These are phyloP conservation scores for Leptocoma aspasia DNA, from an alignment of 2,113 vertebrate genomes.

Conservation along the genomic window DNA sequence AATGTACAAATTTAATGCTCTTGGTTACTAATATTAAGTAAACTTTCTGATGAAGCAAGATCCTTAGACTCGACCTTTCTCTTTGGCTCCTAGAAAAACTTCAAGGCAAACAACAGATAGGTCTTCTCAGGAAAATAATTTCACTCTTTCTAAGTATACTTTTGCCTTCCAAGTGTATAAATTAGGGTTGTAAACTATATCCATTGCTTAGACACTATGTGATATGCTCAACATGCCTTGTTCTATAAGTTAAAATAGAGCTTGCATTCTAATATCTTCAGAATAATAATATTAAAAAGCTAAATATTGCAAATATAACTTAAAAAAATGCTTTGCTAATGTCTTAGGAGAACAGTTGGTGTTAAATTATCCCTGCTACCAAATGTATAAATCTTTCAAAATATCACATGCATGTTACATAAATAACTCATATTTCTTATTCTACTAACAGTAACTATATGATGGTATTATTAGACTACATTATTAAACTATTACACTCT, in stretches of 20 bases:
- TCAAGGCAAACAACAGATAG: background rate
- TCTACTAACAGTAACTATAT: background rate
- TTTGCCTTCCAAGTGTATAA: background rate
- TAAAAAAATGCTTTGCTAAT: background rate
- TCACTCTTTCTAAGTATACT: background rate
- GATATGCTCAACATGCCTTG: background rate
- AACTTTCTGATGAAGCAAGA: background rate
- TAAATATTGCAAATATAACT: background rate
- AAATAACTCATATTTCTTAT: background rate
- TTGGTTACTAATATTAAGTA: background rate
- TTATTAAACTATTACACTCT: background rate
- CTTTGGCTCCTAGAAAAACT: background rate
- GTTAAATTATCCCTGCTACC: background rate
- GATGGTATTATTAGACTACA: background rate
- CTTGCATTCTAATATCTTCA: background rate
- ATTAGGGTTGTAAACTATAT: background rate
- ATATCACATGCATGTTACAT: background rate
- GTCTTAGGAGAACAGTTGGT: background rate
- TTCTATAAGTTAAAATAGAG: background rate
- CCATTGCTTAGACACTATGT: background rate
- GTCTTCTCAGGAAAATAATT: background rate
- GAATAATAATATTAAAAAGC: background rate
- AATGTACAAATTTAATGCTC: background rate
- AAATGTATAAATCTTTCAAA: background rate
- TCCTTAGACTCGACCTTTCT: background rate